Conservation (phyloP, 1,140 invertebrate species). For the Riptortus pedestris region DNA sequence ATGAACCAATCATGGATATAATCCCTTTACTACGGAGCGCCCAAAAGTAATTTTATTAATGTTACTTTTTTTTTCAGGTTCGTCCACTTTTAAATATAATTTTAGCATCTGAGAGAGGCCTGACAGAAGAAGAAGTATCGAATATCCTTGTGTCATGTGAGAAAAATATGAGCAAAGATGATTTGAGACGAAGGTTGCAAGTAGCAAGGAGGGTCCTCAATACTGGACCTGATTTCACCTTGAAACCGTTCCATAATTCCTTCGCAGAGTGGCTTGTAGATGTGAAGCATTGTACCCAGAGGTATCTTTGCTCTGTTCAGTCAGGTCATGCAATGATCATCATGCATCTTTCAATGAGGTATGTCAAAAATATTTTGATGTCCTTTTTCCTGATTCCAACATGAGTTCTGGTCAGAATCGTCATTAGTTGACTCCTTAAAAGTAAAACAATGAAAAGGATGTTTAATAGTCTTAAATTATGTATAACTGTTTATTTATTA, state of each 20-base stretch:
- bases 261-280: conserved; percentile 90
- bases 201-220: conserved; percentile 62
- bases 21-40: no score
- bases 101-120: conserved; percentile 71
- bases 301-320: conserved; percentile 75
- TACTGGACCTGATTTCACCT: conserved; percentile 42
- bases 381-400: no score
- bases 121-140: conserved; percentile 69
- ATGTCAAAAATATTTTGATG: conserved; percentile 37
- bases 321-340: conserved; percentile 84
- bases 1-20: no score
- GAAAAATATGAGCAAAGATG: conserved; percentile 64
- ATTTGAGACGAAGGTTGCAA: conserved; percentile 72
- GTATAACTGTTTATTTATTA: no score
- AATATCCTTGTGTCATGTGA: conserved; percentile 73
- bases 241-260: conserved; percentile 78
- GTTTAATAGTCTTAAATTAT: no score
- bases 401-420: no score
- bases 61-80: conserved; percentile 41
- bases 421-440: no score
- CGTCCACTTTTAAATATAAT: conserved; percentile 75
- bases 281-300: conserved; percentile 91
- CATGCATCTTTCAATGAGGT: conserved; percentile 61
- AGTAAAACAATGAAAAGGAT: no score
- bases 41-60: no score